phyloP scores from a whole-genome alignment of 92 coral and sea anemone genomes.

The Phenganax subtilis region DNA sequence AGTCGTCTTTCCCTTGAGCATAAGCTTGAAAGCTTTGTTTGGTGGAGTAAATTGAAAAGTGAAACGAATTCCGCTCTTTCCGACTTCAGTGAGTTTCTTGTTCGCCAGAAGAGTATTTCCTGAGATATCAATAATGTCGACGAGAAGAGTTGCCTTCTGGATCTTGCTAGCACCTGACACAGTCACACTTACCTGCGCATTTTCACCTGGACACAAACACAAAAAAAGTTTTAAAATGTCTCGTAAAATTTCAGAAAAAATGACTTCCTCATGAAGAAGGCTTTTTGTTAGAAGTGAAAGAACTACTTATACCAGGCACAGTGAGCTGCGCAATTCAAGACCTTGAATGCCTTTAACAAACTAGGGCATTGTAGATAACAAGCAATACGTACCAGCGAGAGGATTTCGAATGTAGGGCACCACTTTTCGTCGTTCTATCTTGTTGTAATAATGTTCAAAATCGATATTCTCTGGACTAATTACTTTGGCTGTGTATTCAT shows the following conservation, averaged over 20 bases:
- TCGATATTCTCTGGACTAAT: conserved; percentile 17
- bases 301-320: neutral
- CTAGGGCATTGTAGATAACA: neutral
- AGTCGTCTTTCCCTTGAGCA: conserved; percentile 17
- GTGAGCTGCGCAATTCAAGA: neutral
- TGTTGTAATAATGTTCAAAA: conserved; percentile 13
- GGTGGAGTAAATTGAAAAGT: conserved; percentile 5
- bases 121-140: conserved; percentile 22
- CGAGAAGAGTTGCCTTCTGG: neutral
- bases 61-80: conserved; percentile 15
- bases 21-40: conserved; percentile 25
- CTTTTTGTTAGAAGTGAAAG: no score
- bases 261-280: neutral
- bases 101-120: conserved; percentile 20
- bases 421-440: neutral
- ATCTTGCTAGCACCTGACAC: conserved; percentile 20
- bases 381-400: conserved; percentile 12
- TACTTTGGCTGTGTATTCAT: conserved; percentile 25
- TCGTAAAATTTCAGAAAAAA: neutral
- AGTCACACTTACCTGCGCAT: neutral
- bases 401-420: conserved; percentile 12
- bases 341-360: neutral
- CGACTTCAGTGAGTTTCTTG: conserved; percentile 4
- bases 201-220: conserved; percentile 4
- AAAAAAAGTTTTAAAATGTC: neutral